Evolutionary conservation across 2,797 vertebrate species (phyloP).

Genomic region (Pelodytes ibericus): DNA sequence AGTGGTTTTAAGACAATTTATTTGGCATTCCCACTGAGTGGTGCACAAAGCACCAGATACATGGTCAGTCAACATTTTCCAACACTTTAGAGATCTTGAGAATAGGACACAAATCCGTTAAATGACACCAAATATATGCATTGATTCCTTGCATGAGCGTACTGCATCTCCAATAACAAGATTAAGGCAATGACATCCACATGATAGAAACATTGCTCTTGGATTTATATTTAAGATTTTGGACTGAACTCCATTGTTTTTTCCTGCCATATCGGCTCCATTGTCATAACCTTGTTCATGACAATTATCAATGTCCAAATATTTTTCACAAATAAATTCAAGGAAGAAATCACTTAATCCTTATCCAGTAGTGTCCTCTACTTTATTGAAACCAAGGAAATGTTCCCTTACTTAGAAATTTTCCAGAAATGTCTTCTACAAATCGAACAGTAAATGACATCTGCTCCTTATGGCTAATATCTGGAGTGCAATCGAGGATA

Average conservation of each 20-base stretch:
- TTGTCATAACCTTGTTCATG: neutral
- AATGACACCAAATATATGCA: neutral
- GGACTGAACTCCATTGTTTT: neutral
- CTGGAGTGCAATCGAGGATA: neutral
- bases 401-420: neutral
- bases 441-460: neutral
- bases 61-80: conserved; percentile 15
- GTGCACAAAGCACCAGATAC: neutral
- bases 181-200: conserved; percentile 9
- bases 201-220: neutral
- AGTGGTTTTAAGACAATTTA: conserved; percentile 1
- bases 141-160: no score
- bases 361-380: neutral
- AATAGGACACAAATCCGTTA: neutral
- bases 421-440: neutral
- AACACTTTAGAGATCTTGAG: neutral
- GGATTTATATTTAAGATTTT: neutral
- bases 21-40: conserved; percentile 3
- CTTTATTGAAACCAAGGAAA: neutral
- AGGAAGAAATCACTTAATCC: neutral
- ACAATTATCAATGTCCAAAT: neutral
- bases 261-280: neutral
- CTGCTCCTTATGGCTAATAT: neutral
- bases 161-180: conserved; percentile 6
- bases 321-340: neutral